Base-by-base conservation (phyloP, 2,113 vertebrate species). In the cattle (Bos taurus) region DNA sequence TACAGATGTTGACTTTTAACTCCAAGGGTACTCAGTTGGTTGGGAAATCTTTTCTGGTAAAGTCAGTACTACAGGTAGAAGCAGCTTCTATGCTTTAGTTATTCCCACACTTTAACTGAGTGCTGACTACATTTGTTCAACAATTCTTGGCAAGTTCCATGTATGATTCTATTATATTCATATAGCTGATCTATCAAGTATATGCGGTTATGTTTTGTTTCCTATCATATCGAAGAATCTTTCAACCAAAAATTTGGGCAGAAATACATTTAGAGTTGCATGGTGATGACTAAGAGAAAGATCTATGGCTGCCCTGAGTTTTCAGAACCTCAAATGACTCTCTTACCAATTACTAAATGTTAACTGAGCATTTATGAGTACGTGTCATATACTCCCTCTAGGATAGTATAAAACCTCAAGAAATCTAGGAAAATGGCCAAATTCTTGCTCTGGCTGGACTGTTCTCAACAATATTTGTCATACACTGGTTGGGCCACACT, bases 391-490 rank as follows among this genome's bases (percentile, higher is more conserved):
- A 7, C 67, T 97, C 50, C 86, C 56, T 86, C 92, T 6, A 16
- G 52, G 83, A 84, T 15, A 87, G 17, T 88, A 14, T 5, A 95
- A 97, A 36, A 43, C 87, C 80, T 71, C 19, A 6, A 80, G 90
- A 92, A 96, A 56, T 28, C 43, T 64, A 96, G 46, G 17, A 21
- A 95, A 89, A 92, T 59, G 94, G 92, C 77, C 95, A 56, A 40
- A 84, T 93, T 88, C 84, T 96, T 81, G 33, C n/a, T 91, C 90
- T 97, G 96, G 92, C 92, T 21, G 23, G 9, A 40, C 67, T 13
- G 11, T 19, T 86, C 33, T 43, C 91, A 96, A 43, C 8, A 94
- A 28, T 56, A 95, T 92, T 25, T 94, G 90, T 40, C 52, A 92
- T 2, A 23, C 17, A 25, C 84, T 82, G 21, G 57, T 97, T 91